Evolutionary conservation across 2,797 vertebrate species (phyloP).

Genomic region (Enteromius mattozi): DNA sequence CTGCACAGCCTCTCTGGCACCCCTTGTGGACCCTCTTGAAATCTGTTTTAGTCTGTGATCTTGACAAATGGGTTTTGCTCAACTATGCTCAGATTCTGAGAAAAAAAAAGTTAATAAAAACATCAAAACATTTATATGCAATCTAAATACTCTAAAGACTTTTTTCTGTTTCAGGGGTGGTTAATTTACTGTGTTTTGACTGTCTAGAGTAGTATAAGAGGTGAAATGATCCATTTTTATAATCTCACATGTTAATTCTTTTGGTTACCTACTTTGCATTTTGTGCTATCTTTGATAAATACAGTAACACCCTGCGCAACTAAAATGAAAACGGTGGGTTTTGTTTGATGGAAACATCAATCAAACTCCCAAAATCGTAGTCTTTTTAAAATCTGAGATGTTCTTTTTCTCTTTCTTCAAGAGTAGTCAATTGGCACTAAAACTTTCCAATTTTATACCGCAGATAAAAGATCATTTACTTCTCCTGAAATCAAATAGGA

Average conservation of each 20-base stretch:
- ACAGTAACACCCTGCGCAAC: neutral
- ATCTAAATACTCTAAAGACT: neutral
- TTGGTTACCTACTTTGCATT: neutral
- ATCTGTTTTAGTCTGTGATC: neutral
- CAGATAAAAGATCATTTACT: conserved; percentile 65
- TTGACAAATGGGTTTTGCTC: neutral
- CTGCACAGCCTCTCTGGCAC: neutral
- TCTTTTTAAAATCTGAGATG: conserved; percentile 8
- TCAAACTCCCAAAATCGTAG: conserved; percentile 29
- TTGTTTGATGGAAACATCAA: conserved; percentile 38
- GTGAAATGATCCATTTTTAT: neutral
- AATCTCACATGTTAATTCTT: neutral
- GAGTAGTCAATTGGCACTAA: conserved; percentile 47
- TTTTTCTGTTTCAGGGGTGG: neutral
- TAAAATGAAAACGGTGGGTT: conserved; percentile 42
- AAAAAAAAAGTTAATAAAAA: neutral
- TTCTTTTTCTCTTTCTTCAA: conserved; percentile 30
- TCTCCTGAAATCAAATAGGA: conserved; percentile 65
- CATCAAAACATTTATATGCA: neutral
- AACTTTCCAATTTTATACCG: conserved; percentile 46
- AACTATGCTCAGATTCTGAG: neutral
- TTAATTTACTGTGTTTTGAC: neutral
- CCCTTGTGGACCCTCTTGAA: neutral
- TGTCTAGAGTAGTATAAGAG: neutral
- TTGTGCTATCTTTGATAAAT: conserved; percentile 6